Percentiles rank a stretch among this genome's conserved stretches.
Conservation (phyloP, 2,113 vertebrate genomes). For the Phoxinus phoxinus region DNA sequence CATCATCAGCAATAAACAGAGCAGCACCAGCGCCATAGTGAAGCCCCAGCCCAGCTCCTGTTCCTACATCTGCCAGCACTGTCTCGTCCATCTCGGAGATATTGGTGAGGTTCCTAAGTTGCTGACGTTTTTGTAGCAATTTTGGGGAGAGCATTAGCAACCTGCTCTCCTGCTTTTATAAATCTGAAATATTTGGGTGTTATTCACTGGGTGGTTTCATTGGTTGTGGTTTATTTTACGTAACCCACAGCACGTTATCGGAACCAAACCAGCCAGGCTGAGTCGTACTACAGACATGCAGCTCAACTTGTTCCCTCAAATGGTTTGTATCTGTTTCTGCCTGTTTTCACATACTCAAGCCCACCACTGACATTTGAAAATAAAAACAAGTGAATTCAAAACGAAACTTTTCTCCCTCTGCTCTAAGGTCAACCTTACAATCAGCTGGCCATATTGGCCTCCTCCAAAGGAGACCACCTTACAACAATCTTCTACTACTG, state of each 20-base stretch:
- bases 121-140: background rate
- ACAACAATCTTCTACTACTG: slow-evolving; percentile 99
- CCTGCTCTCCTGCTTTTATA: background rate
- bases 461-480: slow-evolving; percentile 98
- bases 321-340: slow-evolving; percentile 71
- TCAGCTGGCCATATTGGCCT: slow-evolving; percentile 98
- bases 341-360: background rate
- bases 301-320: slow-evolving; percentile 99
- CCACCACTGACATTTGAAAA: background rate
- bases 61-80: slow-evolving; percentile 99
- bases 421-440: slow-evolving; percentile 96
- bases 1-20: slow-evolving; percentile 97
- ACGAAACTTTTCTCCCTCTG: slow-evolving; percentile 25
- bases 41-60: slow-evolving; percentile 98
- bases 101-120: slow-evolving; percentile 84
- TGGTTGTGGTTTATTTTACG: background rate
- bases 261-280: slow-evolving; percentile 99
- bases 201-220: background rate
- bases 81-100: slow-evolving; percentile 98
- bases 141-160: background rate
- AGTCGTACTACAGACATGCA: slow-evolving; percentile 97
- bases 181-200: background rate
- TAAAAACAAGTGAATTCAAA: background rate
- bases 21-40: slow-evolving; percentile 88
- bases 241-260: slow-evolving; percentile 89